Conservation (phyloP, 2,888 invertebrate species). For the Noctua janthina region DNA sequence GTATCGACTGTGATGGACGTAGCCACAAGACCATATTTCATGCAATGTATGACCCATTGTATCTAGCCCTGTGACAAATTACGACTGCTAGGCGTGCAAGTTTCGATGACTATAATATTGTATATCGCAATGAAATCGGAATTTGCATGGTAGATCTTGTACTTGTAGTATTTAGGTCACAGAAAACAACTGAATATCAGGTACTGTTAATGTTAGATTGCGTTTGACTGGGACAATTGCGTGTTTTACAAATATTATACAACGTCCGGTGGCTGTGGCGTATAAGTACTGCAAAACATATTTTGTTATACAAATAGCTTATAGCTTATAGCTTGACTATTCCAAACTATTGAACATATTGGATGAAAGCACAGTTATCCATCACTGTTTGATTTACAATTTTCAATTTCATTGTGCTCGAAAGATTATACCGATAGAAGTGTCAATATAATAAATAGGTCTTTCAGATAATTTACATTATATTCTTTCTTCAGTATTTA, state of each 20-base stretch:
- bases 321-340: slow-evolving; percentile 16
- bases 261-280: slow-evolving; percentile 13
- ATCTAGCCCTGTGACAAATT: slow-evolving; percentile 80
- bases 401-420: slow-evolving; percentile 56
- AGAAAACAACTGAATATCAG: slow-evolving; percentile 55
- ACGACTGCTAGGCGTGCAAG: slow-evolving; percentile 68
- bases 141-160: slow-evolving; percentile 65
- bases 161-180: slow-evolving; percentile 60
- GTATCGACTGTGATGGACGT: slow-evolving; percentile 68
- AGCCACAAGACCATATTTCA: slow-evolving; percentile 79
- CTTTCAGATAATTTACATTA: slow-evolving; percentile 53
- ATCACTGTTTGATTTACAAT: slow-evolving; percentile 50
- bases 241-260: slow-evolving; percentile 37
- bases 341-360: slow-evolving; percentile 25
- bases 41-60: slow-evolving; percentile 81
- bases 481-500: slow-evolving; percentile 54
- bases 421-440: slow-evolving; percentile 55
- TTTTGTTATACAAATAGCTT: slow-evolving; percentile 6
- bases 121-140: slow-evolving; percentile 68
- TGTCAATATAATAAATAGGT: slow-evolving; percentile 62
- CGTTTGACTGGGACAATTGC: slow-evolving; percentile 28
- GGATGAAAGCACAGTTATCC: slow-evolving; percentile 39
- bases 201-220: slow-evolving; percentile 34
- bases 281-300: slow-evolving; percentile 13
- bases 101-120: slow-evolving; percentile 70